Evolutionary conservation across 64 coral and sea anemone genomes (phyloP).

Genomic region (Platygyra sinensis): DNA sequence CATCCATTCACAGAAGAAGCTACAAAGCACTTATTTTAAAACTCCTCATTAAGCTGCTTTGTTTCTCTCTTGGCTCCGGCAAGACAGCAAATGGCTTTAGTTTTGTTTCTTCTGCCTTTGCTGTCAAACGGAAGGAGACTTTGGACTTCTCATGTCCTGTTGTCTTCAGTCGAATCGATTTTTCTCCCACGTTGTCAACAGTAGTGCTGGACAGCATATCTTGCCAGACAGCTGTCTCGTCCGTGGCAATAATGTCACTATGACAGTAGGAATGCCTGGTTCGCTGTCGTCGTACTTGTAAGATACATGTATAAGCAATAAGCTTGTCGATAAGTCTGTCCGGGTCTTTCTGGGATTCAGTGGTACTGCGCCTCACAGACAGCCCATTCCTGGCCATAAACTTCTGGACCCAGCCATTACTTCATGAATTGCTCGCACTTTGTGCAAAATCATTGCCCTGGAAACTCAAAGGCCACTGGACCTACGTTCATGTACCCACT

Average conservation of each 20-base stretch:
- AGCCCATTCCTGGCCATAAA: background rate
- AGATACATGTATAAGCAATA: background rate
- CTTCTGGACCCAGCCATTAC: background rate
- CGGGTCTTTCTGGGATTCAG: background rate
- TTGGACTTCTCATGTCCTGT: constrained; percentile 31
- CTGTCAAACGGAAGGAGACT: constrained; percentile 24
- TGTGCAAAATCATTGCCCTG: background rate
- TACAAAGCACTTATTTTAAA: constrained; percentile 57
- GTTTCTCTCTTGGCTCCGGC: constrained; percentile 23
- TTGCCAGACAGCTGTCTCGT: background rate
- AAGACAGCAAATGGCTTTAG: constrained; percentile 30
- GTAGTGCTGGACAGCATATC: constrained; percentile 40
- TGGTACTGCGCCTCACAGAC: background rate
- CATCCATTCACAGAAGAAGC: constrained; percentile 39
- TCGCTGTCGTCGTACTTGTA: background rate
- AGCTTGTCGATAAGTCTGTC: background rate
- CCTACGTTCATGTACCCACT: background rate
- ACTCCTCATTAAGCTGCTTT: constrained; percentile 54
- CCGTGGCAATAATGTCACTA: background rate
- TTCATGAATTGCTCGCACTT: background rate
- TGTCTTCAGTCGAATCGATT: constrained; percentile 29
- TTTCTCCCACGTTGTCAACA: constrained; percentile 1
- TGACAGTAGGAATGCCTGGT: background rate
- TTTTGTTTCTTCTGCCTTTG: constrained; percentile 2
- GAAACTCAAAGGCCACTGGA: background rate